These are phyloP conservation scores for Oostethus manadensis DNA, from an alignment of 2,113 vertebrate genomes.

Conservation along the genomic window DNA sequence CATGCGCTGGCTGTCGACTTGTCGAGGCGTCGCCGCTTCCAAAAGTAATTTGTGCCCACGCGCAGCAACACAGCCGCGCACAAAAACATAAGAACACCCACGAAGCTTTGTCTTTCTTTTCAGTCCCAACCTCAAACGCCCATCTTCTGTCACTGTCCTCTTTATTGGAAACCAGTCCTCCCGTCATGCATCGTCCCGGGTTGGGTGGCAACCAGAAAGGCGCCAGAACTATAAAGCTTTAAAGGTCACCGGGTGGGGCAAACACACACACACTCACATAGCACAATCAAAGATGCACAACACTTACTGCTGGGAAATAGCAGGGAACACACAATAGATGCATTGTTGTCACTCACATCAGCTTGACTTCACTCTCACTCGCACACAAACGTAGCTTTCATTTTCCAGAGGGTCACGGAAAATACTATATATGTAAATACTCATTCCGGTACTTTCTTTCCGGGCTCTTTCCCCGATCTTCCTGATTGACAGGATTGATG, in stretches of 20 bases:
- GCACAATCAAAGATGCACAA: no score
- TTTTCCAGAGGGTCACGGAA: no score
- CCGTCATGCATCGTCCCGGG: constrained; percentile 26
- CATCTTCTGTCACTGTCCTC: constrained; percentile 22
- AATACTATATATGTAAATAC: no score
- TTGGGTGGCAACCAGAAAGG: constrained; percentile 3
- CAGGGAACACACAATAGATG: no score
- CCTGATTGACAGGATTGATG: no score
- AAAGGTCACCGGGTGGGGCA: not conserved
- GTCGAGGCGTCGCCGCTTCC: constrained; percentile 45
- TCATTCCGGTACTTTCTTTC: no score
- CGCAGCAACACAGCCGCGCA: constrained; percentile 16
- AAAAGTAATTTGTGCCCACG: constrained; percentile 55
- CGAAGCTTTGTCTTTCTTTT: constrained; percentile 24
- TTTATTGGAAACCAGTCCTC: constrained; percentile 24
- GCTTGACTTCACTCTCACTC: no score
- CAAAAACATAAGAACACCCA: constrained; percentile 27
- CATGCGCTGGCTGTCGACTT: constrained; percentile 43
- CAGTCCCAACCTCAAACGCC: constrained; percentile 23
- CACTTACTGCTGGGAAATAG: no score
- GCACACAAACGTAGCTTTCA: no score
- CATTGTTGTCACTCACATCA: no score
- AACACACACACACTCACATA: no score
- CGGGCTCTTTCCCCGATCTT: no score
- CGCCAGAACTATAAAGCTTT: not conserved